Conservation (phyloP, 37 sponge, comb jelly and placozoan genomes). For the Chondrosia reniformis region DNA sequence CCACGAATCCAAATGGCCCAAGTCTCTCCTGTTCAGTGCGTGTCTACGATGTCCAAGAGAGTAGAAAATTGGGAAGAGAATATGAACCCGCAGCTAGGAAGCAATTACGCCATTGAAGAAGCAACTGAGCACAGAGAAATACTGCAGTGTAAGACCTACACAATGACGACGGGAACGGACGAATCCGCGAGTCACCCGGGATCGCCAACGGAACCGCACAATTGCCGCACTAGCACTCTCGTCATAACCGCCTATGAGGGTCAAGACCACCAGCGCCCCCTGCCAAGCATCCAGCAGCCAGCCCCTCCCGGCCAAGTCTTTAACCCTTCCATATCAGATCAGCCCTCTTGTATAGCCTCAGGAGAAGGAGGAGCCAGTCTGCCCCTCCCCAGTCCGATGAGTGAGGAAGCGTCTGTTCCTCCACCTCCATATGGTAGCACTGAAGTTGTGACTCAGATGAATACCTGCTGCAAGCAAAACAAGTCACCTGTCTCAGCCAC, state of each 20-base stretch:
- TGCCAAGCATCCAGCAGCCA: neutral
- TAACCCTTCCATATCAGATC: neutral
- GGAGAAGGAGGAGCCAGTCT: neutral
- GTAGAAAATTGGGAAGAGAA: constrained; percentile 6
- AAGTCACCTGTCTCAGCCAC: too few relatives aligned
- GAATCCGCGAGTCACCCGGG: too few relatives aligned
- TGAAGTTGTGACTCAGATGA: neutral
- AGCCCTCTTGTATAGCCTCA: neutral
- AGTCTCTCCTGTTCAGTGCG: neutral
- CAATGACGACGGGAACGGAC: neutral
- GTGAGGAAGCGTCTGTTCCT: too few relatives aligned
- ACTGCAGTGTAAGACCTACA: neutral
- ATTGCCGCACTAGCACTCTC: neutral
- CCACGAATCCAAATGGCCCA: neutral
- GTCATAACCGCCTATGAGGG: neutral
- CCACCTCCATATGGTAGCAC: neutral
- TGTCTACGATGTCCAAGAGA: neutral
- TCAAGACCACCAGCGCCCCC: neutral
- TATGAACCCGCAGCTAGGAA: neutral
- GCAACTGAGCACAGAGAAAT: neutral
- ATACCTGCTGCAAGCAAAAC: neutral
- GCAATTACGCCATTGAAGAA: neutral
- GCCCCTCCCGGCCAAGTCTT: neutral
- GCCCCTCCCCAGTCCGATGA: neutral
- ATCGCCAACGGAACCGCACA: too few relatives aligned